phyloP scores from a whole-genome alignment of 2,888 invertebrate species.

The Lydus trimaculatus region DNA sequence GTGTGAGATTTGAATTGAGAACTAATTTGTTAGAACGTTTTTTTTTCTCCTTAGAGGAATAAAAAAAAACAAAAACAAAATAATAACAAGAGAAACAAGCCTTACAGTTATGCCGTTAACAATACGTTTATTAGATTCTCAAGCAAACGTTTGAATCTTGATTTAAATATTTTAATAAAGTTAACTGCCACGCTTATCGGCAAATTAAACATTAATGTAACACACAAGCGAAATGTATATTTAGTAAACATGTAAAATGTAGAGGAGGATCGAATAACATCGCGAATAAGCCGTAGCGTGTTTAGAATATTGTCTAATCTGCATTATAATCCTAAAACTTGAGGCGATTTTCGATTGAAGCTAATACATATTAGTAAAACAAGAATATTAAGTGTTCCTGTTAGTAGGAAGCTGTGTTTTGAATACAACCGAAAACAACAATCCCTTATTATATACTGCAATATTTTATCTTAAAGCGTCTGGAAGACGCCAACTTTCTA shows the following conservation, averaged over 20 bases:
- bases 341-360: conserved; percentile 21
- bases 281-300: conserved; percentile 12
- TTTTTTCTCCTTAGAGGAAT: background rate
- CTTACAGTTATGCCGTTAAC: conserved; percentile 5
- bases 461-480: background rate
- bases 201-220: conserved; percentile 16
- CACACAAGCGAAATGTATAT: conserved; percentile 6
- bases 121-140: background rate
- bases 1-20: background rate
- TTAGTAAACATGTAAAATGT: conserved; percentile 20
- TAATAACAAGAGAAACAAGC: background rate
- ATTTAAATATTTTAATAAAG: conserved; percentile 5
- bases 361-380: background rate
- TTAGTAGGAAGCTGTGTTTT: background rate
- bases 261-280: conserved; percentile 21
- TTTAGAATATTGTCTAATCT: conserved; percentile 22
- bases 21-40: background rate
- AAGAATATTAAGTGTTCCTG: background rate
- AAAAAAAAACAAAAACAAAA: background rate
- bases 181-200: background rate
- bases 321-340: conserved; percentile 19
- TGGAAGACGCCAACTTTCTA: background rate
- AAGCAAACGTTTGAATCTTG: background rate
- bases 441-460: background rate
- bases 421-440: background rate